Conservation (phyloP, 2,888 invertebrate species). For the Auanema freiburgensis region DNA sequence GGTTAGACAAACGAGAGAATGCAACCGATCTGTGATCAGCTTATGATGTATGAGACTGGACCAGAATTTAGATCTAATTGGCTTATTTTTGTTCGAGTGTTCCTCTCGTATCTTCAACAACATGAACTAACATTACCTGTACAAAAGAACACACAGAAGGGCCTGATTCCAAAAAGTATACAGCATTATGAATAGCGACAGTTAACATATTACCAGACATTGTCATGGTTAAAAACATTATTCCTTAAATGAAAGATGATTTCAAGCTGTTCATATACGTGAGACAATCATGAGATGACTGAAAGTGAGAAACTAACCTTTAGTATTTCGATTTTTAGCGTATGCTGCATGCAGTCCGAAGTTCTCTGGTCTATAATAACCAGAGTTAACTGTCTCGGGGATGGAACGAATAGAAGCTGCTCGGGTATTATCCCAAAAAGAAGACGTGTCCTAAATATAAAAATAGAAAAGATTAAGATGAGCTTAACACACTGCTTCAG, state of each 20-base stretch:
- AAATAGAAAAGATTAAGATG: neutral
- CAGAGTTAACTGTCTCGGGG: neutral
- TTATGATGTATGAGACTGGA: too few relatives aligned
- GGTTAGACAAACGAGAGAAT: neutral
- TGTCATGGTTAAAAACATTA: slow-evolving; percentile 42
- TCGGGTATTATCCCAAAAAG: slow-evolving; percentile 15
- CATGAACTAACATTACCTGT: slow-evolving; percentile 13
- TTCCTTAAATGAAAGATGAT: slow-evolving; percentile 26
- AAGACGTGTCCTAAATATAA: neutral
- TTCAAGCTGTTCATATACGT: neutral
- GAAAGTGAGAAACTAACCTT: slow-evolving; percentile 15
- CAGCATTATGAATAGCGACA: slow-evolving; percentile 34
- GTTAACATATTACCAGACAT: slow-evolving; percentile 33
- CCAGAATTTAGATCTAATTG: too few relatives aligned
- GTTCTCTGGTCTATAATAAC: slow-evolving; percentile 30
- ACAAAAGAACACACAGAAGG: slow-evolving; percentile 28
- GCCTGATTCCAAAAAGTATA: slow-evolving; percentile 36
- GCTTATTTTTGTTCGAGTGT: too few relatives aligned
- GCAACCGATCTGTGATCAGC: too few relatives aligned
- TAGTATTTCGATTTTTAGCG: slow-evolving; percentile 31
- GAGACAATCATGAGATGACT: neutral
- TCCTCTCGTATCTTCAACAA: too few relatives aligned
- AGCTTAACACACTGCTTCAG: slow-evolving; percentile 8
- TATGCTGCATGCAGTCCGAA: slow-evolving; percentile 30
- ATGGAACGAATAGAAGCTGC: neutral